Evolutionary conservation across 2,888 invertebrate genomes (phyloP), one percentile per base, ranked within the genome.

Genomic region (Andrena fulva): DNA sequence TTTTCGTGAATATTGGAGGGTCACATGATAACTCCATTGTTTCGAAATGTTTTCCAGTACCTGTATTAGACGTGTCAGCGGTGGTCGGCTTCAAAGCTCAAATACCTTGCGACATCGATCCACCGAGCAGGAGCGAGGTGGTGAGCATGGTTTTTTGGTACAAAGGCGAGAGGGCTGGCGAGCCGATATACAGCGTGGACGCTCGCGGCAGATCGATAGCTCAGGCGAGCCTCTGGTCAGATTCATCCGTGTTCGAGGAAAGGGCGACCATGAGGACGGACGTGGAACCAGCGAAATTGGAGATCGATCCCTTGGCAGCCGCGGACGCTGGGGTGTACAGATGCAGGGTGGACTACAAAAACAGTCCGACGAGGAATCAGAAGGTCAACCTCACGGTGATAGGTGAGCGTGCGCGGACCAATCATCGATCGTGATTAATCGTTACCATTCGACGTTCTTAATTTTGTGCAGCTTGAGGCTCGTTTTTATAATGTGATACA

Each of bases 101-200:
- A 73, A 94, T 98, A 88, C 98, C 98, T 10, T 98, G 98, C 95
- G 97, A 98, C 95, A 97, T 98, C 93, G 96, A 96, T 88, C 97
- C 97, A 16, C 96, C 96, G 91, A 95, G 96, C 63, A 95, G 96
- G 90, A 97, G 97, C 91, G 98, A 98, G 93, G 95, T 97, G 85
- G 97, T 98, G 75, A 97, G 97, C 94, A 98, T 98, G 97, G 97
- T 98, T 86, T 95, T 98, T 76, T 98, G 98, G 98, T 98, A 98
- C 94, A 95, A 97, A 87, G 90, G 90, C 76, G 97, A 97, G 92
- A 97, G 96, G 90, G 96, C 96, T 68, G 97, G 96, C 84, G 97
- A 97, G 94, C 98, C 98, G 87, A 96, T 98, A 91, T 98, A 98
- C 95, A 98, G 97, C 86, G 92, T 94, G 85, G 95, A 95, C 86